Conservation (phyloP, 1,140 invertebrate genomes). For the Frieseomelitta varia region DNA sequence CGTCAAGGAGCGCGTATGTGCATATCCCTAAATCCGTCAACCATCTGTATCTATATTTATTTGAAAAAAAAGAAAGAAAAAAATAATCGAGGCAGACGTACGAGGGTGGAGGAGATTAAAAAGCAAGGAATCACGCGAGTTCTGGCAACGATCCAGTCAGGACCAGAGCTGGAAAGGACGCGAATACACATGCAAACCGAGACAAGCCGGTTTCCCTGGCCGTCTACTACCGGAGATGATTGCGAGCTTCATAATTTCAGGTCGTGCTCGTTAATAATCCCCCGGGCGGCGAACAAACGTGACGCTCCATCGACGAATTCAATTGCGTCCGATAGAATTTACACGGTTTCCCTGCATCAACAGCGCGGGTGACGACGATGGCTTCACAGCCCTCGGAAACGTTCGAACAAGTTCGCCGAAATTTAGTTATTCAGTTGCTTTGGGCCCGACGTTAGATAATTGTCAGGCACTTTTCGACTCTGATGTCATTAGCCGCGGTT, state of each 20-base stretch:
- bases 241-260: constrained; percentile 37
- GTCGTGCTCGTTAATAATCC: constrained; percentile 47
- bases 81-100: neutral
- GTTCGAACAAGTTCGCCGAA: neutral
- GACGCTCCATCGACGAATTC: constrained; percentile 34
- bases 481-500: neutral
- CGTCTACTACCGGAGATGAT: constrained; percentile 2
- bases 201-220: too few relatives aligned
- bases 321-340: constrained; percentile 26
- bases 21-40: neutral
- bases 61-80: neutral
- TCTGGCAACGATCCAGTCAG: constrained; percentile 27
- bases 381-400: neutral
- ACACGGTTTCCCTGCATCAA: constrained; percentile 24
- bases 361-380: neutral
- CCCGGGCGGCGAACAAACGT: constrained; percentile 12
- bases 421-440: neutral
- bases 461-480: neutral
- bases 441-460: neutral
- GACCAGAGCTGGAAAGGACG: constrained; percentile 6
- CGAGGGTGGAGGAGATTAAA: constrained; percentile 18
- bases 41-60: constrained; percentile 1
- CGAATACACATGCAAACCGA: neutral
- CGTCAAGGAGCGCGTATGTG: neutral
- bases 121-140: constrained; percentile 9